Evolutionary conservation across 2,113 vertebrate genomes (phyloP).

Genomic region (Vanacampus margaritifer): DNA sequence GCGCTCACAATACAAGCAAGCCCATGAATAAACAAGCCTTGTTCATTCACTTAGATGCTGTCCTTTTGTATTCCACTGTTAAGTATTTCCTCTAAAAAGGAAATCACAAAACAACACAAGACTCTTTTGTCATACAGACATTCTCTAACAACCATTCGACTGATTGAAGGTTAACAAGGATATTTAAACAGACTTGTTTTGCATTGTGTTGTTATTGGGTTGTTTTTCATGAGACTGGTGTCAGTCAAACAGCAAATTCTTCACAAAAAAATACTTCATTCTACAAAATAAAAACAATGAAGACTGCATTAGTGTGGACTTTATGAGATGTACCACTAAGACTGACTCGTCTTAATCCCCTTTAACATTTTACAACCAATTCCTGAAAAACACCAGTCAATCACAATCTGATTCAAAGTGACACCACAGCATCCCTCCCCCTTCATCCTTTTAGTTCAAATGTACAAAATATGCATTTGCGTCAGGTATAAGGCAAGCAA

Average conservation of each 20-base stretch:
- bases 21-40: neutral
- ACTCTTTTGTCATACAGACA: neutral
- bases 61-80: neutral
- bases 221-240: neutral
- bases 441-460: neutral
- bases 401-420: neutral
- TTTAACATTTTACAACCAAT: neutral
- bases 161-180: conserved; percentile 6
- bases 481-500: neutral
- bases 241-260: neutral
- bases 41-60: neutral
- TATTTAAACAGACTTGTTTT: conserved; percentile 18
- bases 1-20: neutral
- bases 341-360: neutral
- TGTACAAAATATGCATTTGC: neutral
- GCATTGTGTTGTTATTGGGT: conserved; percentile 4
- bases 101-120: neutral
- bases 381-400: neutral
- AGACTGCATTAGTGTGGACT: neutral
- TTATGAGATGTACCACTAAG: neutral
- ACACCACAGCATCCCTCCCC: neutral
- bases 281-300: no score
- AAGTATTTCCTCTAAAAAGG: neutral
- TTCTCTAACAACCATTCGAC: conserved; percentile 3
- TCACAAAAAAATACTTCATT: neutral